These are phyloP conservation scores for Zaprionus ghesquierei DNA, from an alignment of 1,140 invertebrate species.

Conservation along the genomic window DNA sequence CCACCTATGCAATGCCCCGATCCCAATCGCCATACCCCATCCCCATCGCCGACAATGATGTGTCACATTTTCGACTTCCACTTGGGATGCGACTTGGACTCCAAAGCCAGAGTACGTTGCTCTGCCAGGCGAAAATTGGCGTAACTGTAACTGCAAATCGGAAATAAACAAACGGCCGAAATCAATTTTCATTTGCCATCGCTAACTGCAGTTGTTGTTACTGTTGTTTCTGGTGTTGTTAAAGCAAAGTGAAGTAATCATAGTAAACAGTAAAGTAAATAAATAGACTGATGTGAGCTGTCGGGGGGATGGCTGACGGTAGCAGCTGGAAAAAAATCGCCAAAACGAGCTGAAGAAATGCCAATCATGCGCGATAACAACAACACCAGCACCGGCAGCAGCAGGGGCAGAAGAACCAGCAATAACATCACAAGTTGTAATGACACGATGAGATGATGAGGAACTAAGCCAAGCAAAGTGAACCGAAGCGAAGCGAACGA, in stretches of 20 bases:
- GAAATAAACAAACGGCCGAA: slow-evolving; percentile 60
- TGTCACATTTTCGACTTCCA: slow-evolving; percentile 43
- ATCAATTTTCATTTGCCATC: slow-evolving; percentile 60
- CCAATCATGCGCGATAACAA: slow-evolving; percentile 78
- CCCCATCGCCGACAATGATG: slow-evolving; percentile 42
- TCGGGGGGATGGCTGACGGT: background rate
- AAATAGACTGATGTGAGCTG: slow-evolving; percentile 62
- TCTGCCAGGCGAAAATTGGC: slow-evolving; percentile 5
- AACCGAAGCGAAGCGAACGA: background rate
- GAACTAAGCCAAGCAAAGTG: background rate
- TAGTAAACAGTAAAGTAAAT: slow-evolving; percentile 58
- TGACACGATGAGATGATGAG: slow-evolving; percentile 21
- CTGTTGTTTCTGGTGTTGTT: slow-evolving; percentile 7
- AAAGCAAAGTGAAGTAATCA: slow-evolving; percentile 68
- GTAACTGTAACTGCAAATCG: slow-evolving; percentile 51
- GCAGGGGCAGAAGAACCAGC: slow-evolving; percentile 4
- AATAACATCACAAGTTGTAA: slow-evolving; percentile 15
- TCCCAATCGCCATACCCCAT: slow-evolving; percentile 24
- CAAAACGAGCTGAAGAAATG: slow-evolving; percentile 61
- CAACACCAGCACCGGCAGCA: slow-evolving; percentile 40
- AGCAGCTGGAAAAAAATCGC: slow-evolving; percentile 4
- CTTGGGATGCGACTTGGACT: background rate
- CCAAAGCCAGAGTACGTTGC: slow-evolving; percentile 3
- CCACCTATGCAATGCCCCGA: slow-evolving; percentile 46
- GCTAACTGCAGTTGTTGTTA: slow-evolving; percentile 1